Conservation (phyloP, 1,140 invertebrate species). For the Bombus superbus region DNA sequence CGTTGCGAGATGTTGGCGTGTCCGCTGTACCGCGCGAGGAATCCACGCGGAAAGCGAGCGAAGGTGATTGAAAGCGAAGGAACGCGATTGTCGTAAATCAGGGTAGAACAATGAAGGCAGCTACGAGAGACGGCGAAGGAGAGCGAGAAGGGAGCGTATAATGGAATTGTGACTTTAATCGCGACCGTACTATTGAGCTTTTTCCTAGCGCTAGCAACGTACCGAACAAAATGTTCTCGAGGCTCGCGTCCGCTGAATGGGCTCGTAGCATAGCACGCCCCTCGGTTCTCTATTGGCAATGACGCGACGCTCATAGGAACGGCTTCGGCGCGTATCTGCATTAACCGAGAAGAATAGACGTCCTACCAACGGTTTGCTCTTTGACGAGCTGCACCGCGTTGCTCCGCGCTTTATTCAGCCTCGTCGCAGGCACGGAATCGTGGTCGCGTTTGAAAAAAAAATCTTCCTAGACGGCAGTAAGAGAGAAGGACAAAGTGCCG, state of each 20-base stretch:
- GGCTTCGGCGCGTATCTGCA: conserved; percentile 30
- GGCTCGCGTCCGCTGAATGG: conserved; percentile 41
- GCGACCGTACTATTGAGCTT: conserved; percentile 32
- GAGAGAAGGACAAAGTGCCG: too few relatives aligned
- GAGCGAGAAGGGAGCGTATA: conserved; percentile 7
- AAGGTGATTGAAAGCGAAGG: not conserved
- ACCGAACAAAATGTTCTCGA: conserved; percentile 44
- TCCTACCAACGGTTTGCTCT: conserved; percentile 51
- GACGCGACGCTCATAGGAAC: conserved; percentile 35
- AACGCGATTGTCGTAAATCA: conserved; percentile 25
- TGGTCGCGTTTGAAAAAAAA: conserved; percentile 3
- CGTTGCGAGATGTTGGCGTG: too few relatives aligned
- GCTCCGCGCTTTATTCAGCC: conserved; percentile 18
- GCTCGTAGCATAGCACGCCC: conserved; percentile 16
- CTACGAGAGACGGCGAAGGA: not conserved
- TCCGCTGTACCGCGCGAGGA: too few relatives aligned
- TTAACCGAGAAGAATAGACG: conserved; percentile 49
- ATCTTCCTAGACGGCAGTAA: too few relatives aligned
- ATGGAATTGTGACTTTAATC: conserved; percentile 49
- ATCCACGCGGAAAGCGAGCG: too few relatives aligned
- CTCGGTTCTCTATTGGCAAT: conserved; percentile 33
- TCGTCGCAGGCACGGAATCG: not conserved
- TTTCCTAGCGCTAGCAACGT: conserved; percentile 48
- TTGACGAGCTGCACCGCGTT: conserved; percentile 26
- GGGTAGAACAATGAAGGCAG: conserved; percentile 32